Evolutionary conservation across 2,113 vertebrate species (phyloP), one percentile per base, ranked within the genome.

Genomic region (Lipophrys pholis): DNA sequence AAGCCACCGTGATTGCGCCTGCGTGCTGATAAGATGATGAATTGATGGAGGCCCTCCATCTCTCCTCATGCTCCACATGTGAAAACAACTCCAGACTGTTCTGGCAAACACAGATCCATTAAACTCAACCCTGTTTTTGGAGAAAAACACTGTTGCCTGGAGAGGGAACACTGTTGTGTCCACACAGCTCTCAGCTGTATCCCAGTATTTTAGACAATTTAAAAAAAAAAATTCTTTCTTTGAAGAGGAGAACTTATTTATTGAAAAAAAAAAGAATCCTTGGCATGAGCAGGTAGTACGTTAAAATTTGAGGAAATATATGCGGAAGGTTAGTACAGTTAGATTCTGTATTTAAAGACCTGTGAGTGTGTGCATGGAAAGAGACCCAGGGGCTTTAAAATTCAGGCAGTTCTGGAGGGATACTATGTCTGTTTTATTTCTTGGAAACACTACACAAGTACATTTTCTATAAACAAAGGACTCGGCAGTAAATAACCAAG

Each of bases 111-210:
- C 21, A 75, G 43, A 72, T 68, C 83, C 77, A 81, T 83, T 84
- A 80, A 86, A 85, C 80, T 61, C 14, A 49, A 76, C 55, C 63
- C 64, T 78, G 73, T 73, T 76, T 50, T 77, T 53, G 38, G 61
- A 70, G 70, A 87, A 83, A 89, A 81, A 76, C 86, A 86, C 2
- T 21, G 91, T 89, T 91, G 86, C 90, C 87, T 84, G 68, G 87
- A 76, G 83, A 87, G 71, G 54, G 67, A 83, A 76, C 62, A 81
- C 7, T 86, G 86, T 87, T 88, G 66, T 88, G 76, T 76, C 74
- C 86, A 86, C 84, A 88, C 17, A 78, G 48, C 30, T 49, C 6
- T 52, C 55, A 65, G 61, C 61, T 5, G n/a, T 11, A 65, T 62
- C 59, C 54, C 40, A 1, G 48, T 21, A 66, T 78, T 80, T 80